Evolutionary conservation across 1,140 invertebrate genomes (phyloP), one percentile per base, ranked within the genome.

Genomic region (Colletes gigas): DNA sequence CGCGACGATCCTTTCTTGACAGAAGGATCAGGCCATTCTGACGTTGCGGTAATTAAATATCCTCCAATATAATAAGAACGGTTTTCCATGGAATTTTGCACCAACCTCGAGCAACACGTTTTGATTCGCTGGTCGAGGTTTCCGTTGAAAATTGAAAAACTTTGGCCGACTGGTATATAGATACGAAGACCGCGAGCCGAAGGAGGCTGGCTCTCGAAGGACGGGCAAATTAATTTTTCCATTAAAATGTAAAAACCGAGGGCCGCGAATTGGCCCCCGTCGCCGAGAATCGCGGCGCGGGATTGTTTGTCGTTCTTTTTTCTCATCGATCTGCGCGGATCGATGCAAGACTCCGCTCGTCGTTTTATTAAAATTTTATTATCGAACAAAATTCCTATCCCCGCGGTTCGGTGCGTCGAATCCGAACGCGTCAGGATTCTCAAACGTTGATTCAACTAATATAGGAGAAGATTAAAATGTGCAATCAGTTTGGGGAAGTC

Each of bases 11-110:
- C n/a, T n/a, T n/a, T n/a, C n/a, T n/a, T n/a, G n/a, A n/a, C n/a
- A n/a, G n/a, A n/a, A n/a, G n/a, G n/a, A n/a, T n/a, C n/a, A n/a
- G n/a, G n/a, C n/a, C n/a, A n/a, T n/a, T n/a, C n/a, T n/a, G n/a
- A n/a, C n/a, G n/a, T n/a, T n/a, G 60, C 15, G 60, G 39, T 79
- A 79, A 79, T 79, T 73, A 79, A 79, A 73, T 79, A 73, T 55
- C 52, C 15, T 39, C 41, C 60, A 65, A 50, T 15, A 57, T 30
- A 54, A 39, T 39, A 9, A n/a, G 17, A 15, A 47, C 6, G 4
- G 10, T 17, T n/a, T 30, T 9, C 10, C 62, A 4, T 14, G 52
- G 10, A 47, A 17, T 19, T 4, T 57, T 44, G 9, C 0, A 2
- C 10, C 0, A 19, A 19, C 17, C 9, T 14, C 21, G 17, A 21